Percentiles rank a stretch among this genome's conserved stretches.
Evolutionary conservation across 2,888 invertebrate genomes (phyloP).

Genomic region (Ormyrus thymus): DNA sequence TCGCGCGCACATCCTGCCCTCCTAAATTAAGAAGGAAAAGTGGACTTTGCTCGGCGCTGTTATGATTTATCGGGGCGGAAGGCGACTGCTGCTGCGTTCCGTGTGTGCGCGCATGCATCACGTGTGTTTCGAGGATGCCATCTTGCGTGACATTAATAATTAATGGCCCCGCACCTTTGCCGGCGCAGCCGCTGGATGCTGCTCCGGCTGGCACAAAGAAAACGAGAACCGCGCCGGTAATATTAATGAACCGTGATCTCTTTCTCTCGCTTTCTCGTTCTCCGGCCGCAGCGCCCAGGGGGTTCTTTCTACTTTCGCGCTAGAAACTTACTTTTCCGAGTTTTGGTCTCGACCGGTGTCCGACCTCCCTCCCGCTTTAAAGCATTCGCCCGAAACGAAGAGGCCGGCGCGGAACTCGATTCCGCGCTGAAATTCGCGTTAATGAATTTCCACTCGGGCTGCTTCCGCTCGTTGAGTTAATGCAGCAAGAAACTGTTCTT

Average conservation of each 20-base stretch:
- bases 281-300: too few species aligned
- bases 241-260: slow-evolving; percentile 44
- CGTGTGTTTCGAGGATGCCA: slow-evolving; percentile 13
- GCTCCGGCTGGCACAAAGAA: slow-evolving; percentile 4
- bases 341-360: neutral
- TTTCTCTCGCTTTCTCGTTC: neutral
- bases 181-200: neutral
- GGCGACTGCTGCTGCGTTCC: neutral
- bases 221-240: slow-evolving; percentile 26
- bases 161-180: slow-evolving; percentile 34
- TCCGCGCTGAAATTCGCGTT: too few species aligned
- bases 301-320: neutral
- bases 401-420: too few species aligned
- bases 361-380: too few species aligned
- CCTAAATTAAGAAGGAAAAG: slow-evolving; percentile 34
- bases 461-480: too few species aligned
- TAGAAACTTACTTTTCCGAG: neutral
- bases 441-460: too few species aligned
- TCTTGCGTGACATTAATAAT: slow-evolving; percentile 52
- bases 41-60: slow-evolving; percentile 11
- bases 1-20: neutral
- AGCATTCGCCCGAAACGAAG: too few species aligned
- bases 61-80: slow-evolving; percentile 44
- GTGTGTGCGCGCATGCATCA: neutral
- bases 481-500: too few species aligned